Evolutionary conservation across 64 coral and sea anemone genomes (phyloP), one percentile per base, ranked within the genome.

Genomic region (Montipora foliosa): DNA sequence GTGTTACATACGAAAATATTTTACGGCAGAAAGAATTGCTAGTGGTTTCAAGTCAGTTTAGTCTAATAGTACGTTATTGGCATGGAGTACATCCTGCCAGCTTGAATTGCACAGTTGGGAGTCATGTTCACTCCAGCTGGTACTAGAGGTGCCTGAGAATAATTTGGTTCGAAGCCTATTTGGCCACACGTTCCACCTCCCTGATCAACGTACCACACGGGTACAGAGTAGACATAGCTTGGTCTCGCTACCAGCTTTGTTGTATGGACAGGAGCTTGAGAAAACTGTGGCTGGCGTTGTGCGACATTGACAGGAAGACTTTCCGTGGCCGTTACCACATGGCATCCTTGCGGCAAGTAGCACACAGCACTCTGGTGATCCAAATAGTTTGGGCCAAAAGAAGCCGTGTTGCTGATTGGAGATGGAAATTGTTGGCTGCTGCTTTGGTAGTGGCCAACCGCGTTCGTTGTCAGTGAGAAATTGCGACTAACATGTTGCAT

Each of bases 151-250:
- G 47, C 15, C 46, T 69, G 66, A 49, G 82, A 72, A 71, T 86
- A 86, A 2, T 17, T 86, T 12, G 82, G 64, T 11, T 86, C 66
- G 8, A 86, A 22, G 66, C 66, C 71, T 6, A 72, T 47, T 49
- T 49, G 82, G 16, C 82, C 82, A 51, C 64, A 49, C 3, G 64
- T 1, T 4, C 11, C 19, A 4, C 37, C 7, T 47, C 81, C 81
- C 17, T 84, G 81, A 2, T 86, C 82, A 9, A 86, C 17, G 47
- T 86, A 86, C 82, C 82, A 86, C 62, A 86, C 82, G 24, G 82
- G 82, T 5, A 86, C 47, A 24, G 82, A 4, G 66, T 86, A 86
- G 64, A 86, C 37, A n/a, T 71, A 72, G 3, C 64, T 47, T 49
- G 82, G 82, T 4, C 46, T 72, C 3, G 82, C 7, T 20, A 86